Evolutionary conservation across 2,888 invertebrate species (phyloP).

Genomic region (Erynnis tages): DNA sequence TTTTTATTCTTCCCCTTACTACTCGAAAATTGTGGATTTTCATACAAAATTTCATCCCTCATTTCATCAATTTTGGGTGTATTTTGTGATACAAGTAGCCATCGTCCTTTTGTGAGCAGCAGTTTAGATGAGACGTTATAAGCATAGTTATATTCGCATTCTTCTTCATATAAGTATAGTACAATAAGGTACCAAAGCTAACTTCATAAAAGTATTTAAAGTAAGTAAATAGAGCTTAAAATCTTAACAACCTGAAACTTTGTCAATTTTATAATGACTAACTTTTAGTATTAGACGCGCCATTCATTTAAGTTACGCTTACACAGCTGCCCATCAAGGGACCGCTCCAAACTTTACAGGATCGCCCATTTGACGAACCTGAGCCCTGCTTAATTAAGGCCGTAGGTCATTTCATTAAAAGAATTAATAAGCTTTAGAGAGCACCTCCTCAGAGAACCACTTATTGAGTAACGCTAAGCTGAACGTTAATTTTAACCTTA

Average conservation of each 20-base stretch:
- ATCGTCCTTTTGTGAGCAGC: too few relatives aligned
- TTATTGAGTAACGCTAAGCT: constrained; percentile 10
- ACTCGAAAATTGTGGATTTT: too few relatives aligned
- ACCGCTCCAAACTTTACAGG: constrained; percentile 61
- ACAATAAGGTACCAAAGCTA: too few relatives aligned
- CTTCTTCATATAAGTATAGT: too few relatives aligned
- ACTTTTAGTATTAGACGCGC: constrained; percentile 4
- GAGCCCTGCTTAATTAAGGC: constrained; percentile 52
- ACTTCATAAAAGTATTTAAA: too few relatives aligned
- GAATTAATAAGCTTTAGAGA: constrained; percentile 55
- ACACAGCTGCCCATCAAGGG: constrained; percentile 51
- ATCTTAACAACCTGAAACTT: background rate
- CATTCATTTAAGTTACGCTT: constrained; percentile 51
- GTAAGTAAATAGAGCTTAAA: too few relatives aligned
- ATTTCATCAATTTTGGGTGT: too few relatives aligned
- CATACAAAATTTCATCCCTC: too few relatives aligned
- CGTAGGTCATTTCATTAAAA: constrained; percentile 54
- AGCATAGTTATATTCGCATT: too few relatives aligned
- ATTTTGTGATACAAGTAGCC: too few relatives aligned
- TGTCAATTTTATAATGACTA: constrained; percentile 28
- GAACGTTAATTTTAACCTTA: constrained; percentile 1
- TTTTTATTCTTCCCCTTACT: too few relatives aligned
- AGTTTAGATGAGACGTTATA: too few relatives aligned
- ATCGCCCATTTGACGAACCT: constrained; percentile 49
- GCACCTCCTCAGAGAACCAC: constrained; percentile 11